Evolutionary conservation across 2,113 vertebrate species (phyloP), one percentile per base, ranked within the genome.

Genomic region (Callopanchax toddi): DNA sequence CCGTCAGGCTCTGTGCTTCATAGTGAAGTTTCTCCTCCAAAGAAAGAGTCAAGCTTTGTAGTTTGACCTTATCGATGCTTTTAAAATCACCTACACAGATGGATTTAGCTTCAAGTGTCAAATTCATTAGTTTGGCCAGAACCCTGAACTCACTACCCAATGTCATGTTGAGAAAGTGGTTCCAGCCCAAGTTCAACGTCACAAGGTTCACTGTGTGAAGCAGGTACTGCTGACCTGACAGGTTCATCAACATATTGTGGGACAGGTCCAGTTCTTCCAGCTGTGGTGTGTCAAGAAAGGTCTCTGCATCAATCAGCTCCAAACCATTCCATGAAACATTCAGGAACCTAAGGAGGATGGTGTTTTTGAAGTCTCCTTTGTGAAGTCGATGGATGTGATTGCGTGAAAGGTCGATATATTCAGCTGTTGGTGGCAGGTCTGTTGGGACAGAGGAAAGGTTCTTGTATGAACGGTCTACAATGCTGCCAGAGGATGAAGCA

Each of bases 261-360:
- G 95, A 96, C 55, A 98, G 70, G 78, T 98, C 95, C 67, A 97
- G 85, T 48, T 88, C 64, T 75, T 93, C 64, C 60, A 98, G 80
- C 37, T 88, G 40, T 12, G 79, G 51, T 2, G 93, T 96, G 65
- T 89, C 84, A 23, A 63, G 43, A 43, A 98, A 96, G n/a, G 91
- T 72, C 39, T 76, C 85, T 0, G 76, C 58, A 39, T 94, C 66
- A 2, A 97, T 79, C 2, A 82, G 18, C 0, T 36, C 82, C 59
- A 97, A 81, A 49, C 39, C 6, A 21, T 98, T 98, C 85, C 93
- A 72, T 53, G 95, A 95, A 48, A 95, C 36, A 66, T 94, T 94
- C 46, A 97, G 90, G 65, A 89, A 67, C 66, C 37, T 87, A 22
- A 98, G 89, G 6, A 81, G 74, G 21, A 71, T 43, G 20, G 91